Evolutionary conservation across 2,888 invertebrate genomes (phyloP), one percentile per base, ranked within the genome.

Genomic region (Glaucopsyche alexis): DNA sequence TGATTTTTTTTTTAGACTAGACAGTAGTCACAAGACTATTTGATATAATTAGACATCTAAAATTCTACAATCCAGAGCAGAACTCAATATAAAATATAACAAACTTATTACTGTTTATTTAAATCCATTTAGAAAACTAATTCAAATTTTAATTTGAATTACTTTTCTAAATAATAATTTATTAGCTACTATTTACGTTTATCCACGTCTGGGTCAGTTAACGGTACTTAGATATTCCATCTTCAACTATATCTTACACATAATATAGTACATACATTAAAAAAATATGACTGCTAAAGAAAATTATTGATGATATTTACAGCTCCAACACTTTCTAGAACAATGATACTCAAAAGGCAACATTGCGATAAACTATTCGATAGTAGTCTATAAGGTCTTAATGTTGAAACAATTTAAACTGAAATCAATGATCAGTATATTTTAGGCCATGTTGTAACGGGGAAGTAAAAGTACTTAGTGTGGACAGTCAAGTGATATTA

Each of bases 381-480:
- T 60, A 47, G 13, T 47, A 38, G 29, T 29, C 13, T 29, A 60
- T 60, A 60, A 38, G 60, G 60, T 13, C 60, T 38, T 14, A 60
- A 60, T 79, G 79, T 80, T 76, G 81, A 77, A 81, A 78, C 75
- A 60, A 60, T 60, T 60, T 60, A 60, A 60, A 13, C 60, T 60
- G 60, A 60, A 60, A 60, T 60, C 60, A 60, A 60, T 38, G 60
- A 60, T 60, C 60, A 7, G 38, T 60, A 60, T 60, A 60, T 60
- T 60, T 60, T 38, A 60, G 60, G 38, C 6, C 60, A 38, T 60
- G 84, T 83, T 82, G 81, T 81, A 83, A 81, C 82, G 73, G 82
- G 90, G 88, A 90, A 89, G 88, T 89, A 87, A 88, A 86, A 86
- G 86, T 84, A 84, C 85, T 85, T 84, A 75, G 71, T 75, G 78